Evolutionary conservation across 2,888 invertebrate species (phyloP), one percentile per base, ranked within the genome.

Genomic region (Muschampia plurimacula): DNA sequence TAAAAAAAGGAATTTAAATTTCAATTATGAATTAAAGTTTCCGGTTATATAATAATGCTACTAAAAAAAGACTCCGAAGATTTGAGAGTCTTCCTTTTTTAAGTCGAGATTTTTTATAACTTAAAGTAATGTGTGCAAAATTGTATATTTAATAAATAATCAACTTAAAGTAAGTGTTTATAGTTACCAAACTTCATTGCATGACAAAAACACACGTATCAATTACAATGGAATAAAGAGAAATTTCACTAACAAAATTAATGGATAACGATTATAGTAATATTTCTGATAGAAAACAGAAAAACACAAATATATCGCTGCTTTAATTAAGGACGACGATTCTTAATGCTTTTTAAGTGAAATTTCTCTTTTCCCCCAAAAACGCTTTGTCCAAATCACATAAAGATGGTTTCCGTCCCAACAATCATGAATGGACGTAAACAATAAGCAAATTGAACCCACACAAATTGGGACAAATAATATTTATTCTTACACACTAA

Each of bases 391-490:
- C 52, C 41, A 57, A 22, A 44, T 57, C 41, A 67, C 67, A 67
- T 41, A 28, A 36, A 57, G 4, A 67, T 67, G 57, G 28, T 67
- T 13, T 67, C 7, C 57, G 55, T 41, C 57, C 57, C 59, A 28
- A 32, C 8, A 57, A 6, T 59, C 28, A 57, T 41, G 57, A 49
- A 57, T 39, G 59, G 67, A 67, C 67, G 59, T 9, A 22, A 67
- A 67, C 67, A 59, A 44, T 67, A 67, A 67, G 67, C 57, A 46
- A n/a, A 2, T 60, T 60, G 15, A 32, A 32, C 46, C 59, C 44
- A 28, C 36, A 65, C 32, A 36, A n/a, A 57, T 55, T 55, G 10
- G 44, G 7, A 6, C 9, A 9, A 9, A 9, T 44, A 44, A 44
- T 9, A 44, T 44, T 9, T 44, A 44, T 44, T 52, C n/a, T 52